Evolutionary conservation across 37 sponge, comb jelly and placozoan species (phyloP).

Genomic region (Lycopodina hypogea): DNA sequence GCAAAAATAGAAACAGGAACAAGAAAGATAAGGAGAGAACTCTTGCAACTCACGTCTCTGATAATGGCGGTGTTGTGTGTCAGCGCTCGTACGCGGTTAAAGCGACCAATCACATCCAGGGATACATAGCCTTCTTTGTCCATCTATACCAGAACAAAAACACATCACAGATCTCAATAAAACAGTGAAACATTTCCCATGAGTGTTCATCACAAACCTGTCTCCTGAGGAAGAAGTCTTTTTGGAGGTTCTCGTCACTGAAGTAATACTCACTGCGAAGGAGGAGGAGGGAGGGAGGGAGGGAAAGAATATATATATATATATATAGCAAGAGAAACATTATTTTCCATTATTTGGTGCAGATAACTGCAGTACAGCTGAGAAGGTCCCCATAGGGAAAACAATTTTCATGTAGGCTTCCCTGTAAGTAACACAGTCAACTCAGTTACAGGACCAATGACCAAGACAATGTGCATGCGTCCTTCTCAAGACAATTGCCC

Average conservation of each 20-base stretch:
- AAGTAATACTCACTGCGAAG: constrained; percentile 90
- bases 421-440: too few species aligned
- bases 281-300: neutral
- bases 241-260: constrained; percentile 91
- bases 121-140: constrained; percentile 90
- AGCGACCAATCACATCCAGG: constrained; percentile 75
- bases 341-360: neutral
- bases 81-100: constrained; percentile 87
- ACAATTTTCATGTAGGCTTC: too few species aligned
- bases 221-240: constrained; percentile 85
- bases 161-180: neutral
- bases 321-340: neutral
- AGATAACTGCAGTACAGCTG: neutral
- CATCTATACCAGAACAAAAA: constrained; percentile 73
- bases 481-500: too few species aligned
- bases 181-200: neutral
- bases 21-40: neutral
- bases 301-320: neutral
- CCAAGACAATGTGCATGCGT: too few species aligned
- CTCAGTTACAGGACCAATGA: too few species aligned
- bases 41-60: constrained; percentile 52
- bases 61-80: constrained; percentile 77
- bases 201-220: constrained; percentile 59
- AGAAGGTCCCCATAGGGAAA: too few species aligned
- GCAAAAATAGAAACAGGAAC: neutral